Base-by-base conservation (phyloP, 2,797 vertebrate genomes). In the Heteromormyrus szaboi region DNA sequence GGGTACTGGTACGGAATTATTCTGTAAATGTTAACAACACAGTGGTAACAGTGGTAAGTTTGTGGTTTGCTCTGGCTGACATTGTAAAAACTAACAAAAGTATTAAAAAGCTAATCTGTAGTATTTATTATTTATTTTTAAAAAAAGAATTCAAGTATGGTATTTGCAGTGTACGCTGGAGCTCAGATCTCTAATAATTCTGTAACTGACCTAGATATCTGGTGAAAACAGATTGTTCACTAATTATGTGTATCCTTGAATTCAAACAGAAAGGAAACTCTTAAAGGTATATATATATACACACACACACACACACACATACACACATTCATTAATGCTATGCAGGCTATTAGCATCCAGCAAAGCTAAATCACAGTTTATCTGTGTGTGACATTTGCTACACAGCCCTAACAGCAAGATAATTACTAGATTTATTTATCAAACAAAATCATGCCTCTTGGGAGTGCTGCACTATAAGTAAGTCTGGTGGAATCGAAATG, bases 351-450 rank as follows among this genome's bases (percentile, higher is more conserved):
- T 95, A 95, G 96, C 95, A 93, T 95, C 95, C 94, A 95, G 94
- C 94, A 94, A 94, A 96, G 96, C 97, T 97, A 97, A 97, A 97
- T 97, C 97, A 98, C 97, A 97, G 97, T 98, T 98, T 98, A 98
- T 99, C 97, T 97, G 97, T 96, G 95, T 96, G 95, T 98, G 98
- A 98, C 98, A 99, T 99, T 99, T 99, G 96, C 93, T 93, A 96
- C 96, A 93, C 93, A 94, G 96, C 95, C 96, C 96, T 96, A 97
- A 96, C 96, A 96, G 96, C 96, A 96, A 95, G 96, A 96, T 98
- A 98, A 99, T 98, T 98, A 97, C 96, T 96, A 97, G 96, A 97
- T 97, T 97, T 98, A 98, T 97, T 98, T 97, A 98, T 97, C 97
- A 98, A 98, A 98, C 96, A 97, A 96, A 98, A 97, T 96, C 96